A percentile compares a stretch with the other conserved stretches of the same genome.
Conservation (phyloP, 2,888 invertebrate genomes). For the Pimpla rufipes region DNA sequence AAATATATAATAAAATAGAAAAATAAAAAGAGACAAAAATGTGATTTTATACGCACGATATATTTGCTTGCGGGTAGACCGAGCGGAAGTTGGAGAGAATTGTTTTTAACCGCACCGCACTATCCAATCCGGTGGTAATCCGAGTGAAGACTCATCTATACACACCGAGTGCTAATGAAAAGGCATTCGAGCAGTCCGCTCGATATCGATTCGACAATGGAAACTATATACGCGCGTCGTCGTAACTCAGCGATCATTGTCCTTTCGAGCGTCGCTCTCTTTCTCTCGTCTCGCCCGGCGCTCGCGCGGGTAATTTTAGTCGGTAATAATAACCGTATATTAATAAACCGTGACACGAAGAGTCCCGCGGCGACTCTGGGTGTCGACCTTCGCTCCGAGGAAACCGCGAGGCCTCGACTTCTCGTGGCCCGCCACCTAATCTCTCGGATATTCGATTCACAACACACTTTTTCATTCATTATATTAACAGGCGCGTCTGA, state of each 20-base stretch:
- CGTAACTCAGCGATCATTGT: conserved; percentile 45
- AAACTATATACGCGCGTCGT: neutral
- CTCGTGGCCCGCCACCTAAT: neutral
- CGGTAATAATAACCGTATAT: conserved; percentile 58
- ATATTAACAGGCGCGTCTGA: conserved; percentile 55
- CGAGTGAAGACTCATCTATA: neutral
- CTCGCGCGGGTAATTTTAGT: conserved; percentile 50
- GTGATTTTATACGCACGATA: too few relatives aligned
- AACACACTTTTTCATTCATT: conserved; percentile 65
- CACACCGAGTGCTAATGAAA: conserved; percentile 3
- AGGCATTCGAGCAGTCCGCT: neutral
- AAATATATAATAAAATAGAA: too few relatives aligned
- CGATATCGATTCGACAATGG: conserved; percentile 27
- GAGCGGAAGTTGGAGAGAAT: neutral
- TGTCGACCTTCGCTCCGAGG: conserved; percentile 33
- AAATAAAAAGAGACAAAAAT: too few relatives aligned
- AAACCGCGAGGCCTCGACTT: conserved; percentile 2
- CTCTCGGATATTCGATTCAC: conserved; percentile 46
- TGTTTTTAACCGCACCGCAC: neutral
- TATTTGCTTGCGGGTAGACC: too few relatives aligned
- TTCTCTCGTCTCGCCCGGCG: neutral
- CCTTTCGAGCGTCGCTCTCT: conserved; percentile 9
- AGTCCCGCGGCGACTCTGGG: neutral
- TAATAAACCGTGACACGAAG: conserved; percentile 51
- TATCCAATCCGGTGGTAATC: conserved; percentile 4